phyloP scores from a whole-genome alignment of 2,888 invertebrate genomes.

The Torymus texanus region DNA sequence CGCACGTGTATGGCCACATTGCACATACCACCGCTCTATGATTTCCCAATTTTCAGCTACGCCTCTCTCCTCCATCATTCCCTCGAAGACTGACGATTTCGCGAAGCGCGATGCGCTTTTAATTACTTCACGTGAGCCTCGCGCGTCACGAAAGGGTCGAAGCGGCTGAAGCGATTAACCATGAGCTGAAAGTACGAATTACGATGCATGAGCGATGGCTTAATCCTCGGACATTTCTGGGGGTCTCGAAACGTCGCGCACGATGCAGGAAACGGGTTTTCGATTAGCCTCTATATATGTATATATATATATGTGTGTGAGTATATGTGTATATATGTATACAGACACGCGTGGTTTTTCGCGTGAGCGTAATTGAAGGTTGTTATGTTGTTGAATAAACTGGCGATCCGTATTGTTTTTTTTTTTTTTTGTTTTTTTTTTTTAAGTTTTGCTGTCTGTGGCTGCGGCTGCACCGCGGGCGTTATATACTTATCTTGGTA shows the following conservation, averaged over 20 bases:
- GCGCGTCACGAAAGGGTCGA: conserved; percentile 2
- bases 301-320: too few species aligned
- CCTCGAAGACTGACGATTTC: conserved; percentile 26
- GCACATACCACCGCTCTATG: neutral
- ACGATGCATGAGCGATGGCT: conserved; percentile 46
- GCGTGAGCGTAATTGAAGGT: conserved; percentile 51
- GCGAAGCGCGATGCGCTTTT: conserved; percentile 24
- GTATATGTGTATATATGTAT: too few species aligned
- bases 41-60: conserved; percentile 22
- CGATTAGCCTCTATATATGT: conserved; percentile 14
- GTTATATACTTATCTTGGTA: conserved; percentile 1
- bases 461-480: too few species aligned
- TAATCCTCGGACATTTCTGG: conserved; percentile 30
- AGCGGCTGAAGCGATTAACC: conserved; percentile 32
- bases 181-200: conserved; percentile 52
- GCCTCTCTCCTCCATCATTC: neutral
- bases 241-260: conserved; percentile 10
- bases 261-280: conserved; percentile 41
- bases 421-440: conserved; percentile 1
- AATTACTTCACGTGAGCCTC: conserved; percentile 26
- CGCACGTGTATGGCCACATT: too few species aligned
- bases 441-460: neutral
- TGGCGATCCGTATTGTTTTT: conserved; percentile 42
- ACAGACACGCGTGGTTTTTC: conserved; percentile 32
- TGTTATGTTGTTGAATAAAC: conserved; percentile 27